Conservation (phyloP, 64 coral and sea anemone species). For the Montipora sp. region DNA sequence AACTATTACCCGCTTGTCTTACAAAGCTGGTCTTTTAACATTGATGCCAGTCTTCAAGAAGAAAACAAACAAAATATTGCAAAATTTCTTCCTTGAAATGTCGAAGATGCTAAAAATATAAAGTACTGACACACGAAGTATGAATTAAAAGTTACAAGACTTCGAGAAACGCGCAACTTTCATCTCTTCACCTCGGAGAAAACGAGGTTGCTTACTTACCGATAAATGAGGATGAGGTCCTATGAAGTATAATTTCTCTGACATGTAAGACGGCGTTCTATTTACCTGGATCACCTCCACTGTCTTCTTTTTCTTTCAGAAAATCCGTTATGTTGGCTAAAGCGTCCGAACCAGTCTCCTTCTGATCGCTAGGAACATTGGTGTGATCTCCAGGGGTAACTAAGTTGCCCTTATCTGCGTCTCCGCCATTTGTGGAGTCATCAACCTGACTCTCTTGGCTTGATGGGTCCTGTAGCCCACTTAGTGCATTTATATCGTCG, state of each 20-base stretch:
- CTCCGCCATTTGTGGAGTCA: background rate
- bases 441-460: conserved; percentile 16
- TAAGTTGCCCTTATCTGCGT: background rate
- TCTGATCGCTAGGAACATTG: conserved; percentile 26
- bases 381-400: background rate
- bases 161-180: too few relatives aligned
- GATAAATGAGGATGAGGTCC: background rate
- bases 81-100: too few relatives aligned
- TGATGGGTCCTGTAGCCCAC: conserved; percentile 26
- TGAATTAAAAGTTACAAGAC: too few relatives aligned
- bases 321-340: conserved; percentile 40
- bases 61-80: too few relatives aligned
- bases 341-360: conserved; percentile 9
- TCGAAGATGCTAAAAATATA: too few relatives aligned
- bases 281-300: background rate
- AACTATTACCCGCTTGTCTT: too few relatives aligned
- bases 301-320: conserved; percentile 30
- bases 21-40: too few relatives aligned
- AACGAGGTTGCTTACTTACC: too few relatives aligned
- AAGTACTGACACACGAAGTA: too few relatives aligned
- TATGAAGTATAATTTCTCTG: background rate
- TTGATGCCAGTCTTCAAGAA: too few relatives aligned
- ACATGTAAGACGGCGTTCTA: background rate
- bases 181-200: too few relatives aligned
- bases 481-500: conserved; percentile 45